These are phyloP conservation scores for Pterostichus niger DNA, from an alignment of 2,888 invertebrate genomes.

Conservation along the genomic window DNA sequence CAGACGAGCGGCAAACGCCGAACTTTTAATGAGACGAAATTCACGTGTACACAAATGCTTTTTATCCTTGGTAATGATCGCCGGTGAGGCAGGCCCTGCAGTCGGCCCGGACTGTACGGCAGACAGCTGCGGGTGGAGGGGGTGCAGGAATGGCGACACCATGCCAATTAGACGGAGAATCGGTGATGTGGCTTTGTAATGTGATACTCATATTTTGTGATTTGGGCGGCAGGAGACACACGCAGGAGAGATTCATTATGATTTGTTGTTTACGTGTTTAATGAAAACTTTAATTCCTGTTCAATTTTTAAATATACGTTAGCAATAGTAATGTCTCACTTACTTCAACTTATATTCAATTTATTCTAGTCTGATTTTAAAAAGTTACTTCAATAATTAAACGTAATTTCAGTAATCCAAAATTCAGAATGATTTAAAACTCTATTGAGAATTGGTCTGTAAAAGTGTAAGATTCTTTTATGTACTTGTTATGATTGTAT, in stretches of 20 bases:
- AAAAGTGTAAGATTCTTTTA: no score
- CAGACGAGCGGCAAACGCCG: slow-evolving; percentile 54
- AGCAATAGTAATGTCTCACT: no score
- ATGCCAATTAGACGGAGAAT: slow-evolving; percentile 56
- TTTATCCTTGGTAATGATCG: slow-evolving; percentile 70
- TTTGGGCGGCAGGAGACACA: background rate
- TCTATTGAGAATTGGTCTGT: no score
- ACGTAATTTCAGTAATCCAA: no score
- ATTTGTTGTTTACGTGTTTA: background rate
- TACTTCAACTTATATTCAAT: no score
- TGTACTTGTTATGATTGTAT: background rate
- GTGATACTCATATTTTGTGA: slow-evolving; percentile 42
- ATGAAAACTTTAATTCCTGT: background rate
- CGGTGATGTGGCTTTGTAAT: slow-evolving; percentile 29
- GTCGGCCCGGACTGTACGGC: slow-evolving; percentile 16
- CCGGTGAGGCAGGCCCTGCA: slow-evolving; percentile 18
- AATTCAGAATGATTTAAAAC: no score
- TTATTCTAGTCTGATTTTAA: no score
- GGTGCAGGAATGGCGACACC: slow-evolving; percentile 8
- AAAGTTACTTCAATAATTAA: no score
- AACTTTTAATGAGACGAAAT: slow-evolving; percentile 70
- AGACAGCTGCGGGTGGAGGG: slow-evolving; percentile 13
- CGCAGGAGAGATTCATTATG: slow-evolving; percentile 4
- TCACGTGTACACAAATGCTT: slow-evolving; percentile 68
- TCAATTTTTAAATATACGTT: background rate